A percentile compares a stretch with the other conserved stretches of the same genome.
Evolutionary conservation across 2,888 invertebrate genomes (phyloP).

Genomic region (Heterodera filipjevi): DNA sequence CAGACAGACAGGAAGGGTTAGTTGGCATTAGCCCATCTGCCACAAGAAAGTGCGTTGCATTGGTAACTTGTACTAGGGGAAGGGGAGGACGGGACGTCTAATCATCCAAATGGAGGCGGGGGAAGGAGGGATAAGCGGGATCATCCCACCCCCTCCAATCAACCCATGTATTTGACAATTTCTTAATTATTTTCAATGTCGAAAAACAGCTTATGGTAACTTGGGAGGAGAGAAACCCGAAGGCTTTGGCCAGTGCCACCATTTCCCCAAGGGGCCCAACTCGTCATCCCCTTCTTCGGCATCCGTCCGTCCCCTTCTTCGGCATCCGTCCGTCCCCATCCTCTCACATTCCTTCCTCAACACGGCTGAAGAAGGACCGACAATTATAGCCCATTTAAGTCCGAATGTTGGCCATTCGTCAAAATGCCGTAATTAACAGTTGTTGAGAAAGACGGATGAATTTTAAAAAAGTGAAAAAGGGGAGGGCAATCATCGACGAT

Average conservation of each 20-base stretch:
- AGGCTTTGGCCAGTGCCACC: not conserved
- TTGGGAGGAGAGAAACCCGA: not conserved
- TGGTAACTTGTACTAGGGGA: no score
- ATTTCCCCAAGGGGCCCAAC: not conserved
- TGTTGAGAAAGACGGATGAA: not conserved
- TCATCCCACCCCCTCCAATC: not conserved
- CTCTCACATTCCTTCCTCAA: not conserved
- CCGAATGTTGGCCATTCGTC: conserved; percentile 4
- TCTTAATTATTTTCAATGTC: conserved; percentile 11
- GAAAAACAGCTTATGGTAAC: conserved; percentile 3
- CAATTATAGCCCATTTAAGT: conserved; percentile 2
- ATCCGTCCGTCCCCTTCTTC: not conserved
- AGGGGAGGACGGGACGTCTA: no score
- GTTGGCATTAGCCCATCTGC: no score
- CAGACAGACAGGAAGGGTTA: no score
- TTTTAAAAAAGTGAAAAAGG: not conserved
- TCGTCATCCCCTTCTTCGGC: not conserved
- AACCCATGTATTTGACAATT: no score
- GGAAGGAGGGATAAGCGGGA: not conserved
- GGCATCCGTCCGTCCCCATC: not conserved
- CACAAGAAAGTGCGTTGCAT: no score
- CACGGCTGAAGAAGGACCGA: not conserved
- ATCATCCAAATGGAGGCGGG: not conserved
- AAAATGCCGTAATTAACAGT: not conserved
- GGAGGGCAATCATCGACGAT: not conserved